These are phyloP conservation scores for Phrixothrix hirtus DNA, from an alignment of 2,888 invertebrate species.

Conservation along the genomic window DNA sequence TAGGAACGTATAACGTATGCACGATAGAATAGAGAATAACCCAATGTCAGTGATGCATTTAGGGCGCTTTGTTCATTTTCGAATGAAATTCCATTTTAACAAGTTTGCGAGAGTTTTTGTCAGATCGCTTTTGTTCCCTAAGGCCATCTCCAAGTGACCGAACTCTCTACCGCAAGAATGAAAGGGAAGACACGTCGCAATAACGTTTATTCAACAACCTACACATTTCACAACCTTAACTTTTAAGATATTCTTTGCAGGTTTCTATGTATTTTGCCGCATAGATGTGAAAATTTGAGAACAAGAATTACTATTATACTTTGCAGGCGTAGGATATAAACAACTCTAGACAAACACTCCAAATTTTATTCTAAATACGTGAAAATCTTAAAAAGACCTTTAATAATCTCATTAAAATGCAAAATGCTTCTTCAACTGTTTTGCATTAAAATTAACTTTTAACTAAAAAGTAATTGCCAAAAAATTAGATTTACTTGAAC, in stretches of 20 bases:
- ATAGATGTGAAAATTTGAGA: no score
- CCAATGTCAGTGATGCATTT: slow-evolving; percentile 35
- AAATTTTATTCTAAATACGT: no score
- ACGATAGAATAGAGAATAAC: slow-evolving; percentile 32
- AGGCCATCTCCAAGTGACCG: slow-evolving; percentile 29
- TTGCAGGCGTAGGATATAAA: no score
- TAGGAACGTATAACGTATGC: slow-evolving; percentile 33
- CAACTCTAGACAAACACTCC: no score
- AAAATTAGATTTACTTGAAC: no score
- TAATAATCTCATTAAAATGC: no score
- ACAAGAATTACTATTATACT: no score
- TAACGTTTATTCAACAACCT: slow-evolving; percentile 11
- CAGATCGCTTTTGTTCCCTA: slow-evolving; percentile 26
- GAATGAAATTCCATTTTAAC: slow-evolving; percentile 39
- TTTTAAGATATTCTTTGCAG: slow-evolving; percentile 3
- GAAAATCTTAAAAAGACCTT: no score
- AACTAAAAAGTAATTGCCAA: no score
- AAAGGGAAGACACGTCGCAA: slow-evolving; percentile 11
- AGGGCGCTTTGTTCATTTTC: slow-evolving; percentile 39
- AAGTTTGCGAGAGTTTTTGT: slow-evolving; percentile 32
- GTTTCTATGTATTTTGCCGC: slow-evolving; percentile 1
- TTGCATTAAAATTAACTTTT: no score
- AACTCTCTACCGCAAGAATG: slow-evolving; percentile 12
- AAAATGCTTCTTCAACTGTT: no score
- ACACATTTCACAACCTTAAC: slow-evolving; percentile 6